Percentiles rank a stretch among this genome's conserved stretches.
phyloP scores from a whole-genome alignment of 2,797 vertebrate genomes.

The Menidia menidia region DNA sequence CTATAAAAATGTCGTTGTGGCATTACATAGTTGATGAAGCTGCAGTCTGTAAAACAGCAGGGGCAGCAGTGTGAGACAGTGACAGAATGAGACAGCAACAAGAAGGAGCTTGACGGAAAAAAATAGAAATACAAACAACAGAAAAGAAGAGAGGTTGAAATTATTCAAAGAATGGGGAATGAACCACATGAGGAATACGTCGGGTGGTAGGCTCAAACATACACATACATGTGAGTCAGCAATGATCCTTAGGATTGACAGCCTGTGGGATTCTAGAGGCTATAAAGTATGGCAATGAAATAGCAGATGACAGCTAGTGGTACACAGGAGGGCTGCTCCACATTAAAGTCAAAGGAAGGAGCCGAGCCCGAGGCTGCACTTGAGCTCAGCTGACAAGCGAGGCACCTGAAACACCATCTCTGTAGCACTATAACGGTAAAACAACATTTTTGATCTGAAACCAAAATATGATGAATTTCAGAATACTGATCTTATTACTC shows the following conservation, averaged over 20 bases:
- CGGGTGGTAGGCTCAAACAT: conserved; percentile 20
- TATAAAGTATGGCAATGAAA: conserved; percentile 42
- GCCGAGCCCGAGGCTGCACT: conserved; percentile 13
- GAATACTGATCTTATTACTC: background rate
- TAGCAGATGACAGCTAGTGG: conserved; percentile 58
- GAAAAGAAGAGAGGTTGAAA: conserved; percentile 26
- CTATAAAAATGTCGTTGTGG: conserved; percentile 18
- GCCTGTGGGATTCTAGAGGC: conserved; percentile 48
- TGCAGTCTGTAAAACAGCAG: conserved; percentile 39
- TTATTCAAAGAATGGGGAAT: conserved; percentile 50
- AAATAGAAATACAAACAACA: background rate
- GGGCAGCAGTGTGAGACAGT: conserved; percentile 36
- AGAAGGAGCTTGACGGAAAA: conserved; percentile 22
- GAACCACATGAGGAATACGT: conserved; percentile 44
- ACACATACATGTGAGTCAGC: conserved; percentile 23
- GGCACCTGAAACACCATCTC: conserved; percentile 4
- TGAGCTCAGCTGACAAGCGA: conserved; percentile 12
- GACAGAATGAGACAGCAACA: conserved; percentile 33
- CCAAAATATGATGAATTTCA: background rate
- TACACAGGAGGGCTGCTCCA: conserved; percentile 34
- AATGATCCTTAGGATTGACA: conserved; percentile 49
- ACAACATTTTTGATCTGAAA: background rate
- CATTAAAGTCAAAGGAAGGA: conserved; percentile 13
- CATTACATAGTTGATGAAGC: conserved; percentile 40
- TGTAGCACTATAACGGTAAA: background rate